Evolutionary conservation across 2,888 invertebrate species (phyloP), one percentile per base, ranked within the genome.

Genomic region (Chrysolina haemoptera): DNA sequence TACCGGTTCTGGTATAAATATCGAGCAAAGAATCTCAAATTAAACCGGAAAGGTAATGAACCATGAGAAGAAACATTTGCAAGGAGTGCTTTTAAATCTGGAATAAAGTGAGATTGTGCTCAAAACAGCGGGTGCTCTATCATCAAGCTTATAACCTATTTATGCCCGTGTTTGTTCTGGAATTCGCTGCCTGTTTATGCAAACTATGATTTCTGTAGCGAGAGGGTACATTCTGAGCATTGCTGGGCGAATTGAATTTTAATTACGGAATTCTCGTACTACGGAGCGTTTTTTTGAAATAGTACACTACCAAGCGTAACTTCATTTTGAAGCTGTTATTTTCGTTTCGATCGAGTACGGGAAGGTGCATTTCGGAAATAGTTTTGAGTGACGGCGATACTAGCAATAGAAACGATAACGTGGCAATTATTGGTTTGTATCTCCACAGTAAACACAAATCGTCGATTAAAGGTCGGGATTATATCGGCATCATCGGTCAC

Each of bases 141-240:
- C 81, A 82, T 80, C 79, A 80, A 80, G 80, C 80, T 82, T 80
- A 80, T 81, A 76, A 82, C 79, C 81, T 83, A 81, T 81, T 82
- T 81, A 80, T 80, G 79, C 76, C 79, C 74, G 80, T 80, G 78
- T 79, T 78, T 76, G 78, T 77, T 71, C 73, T 73, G 75, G 74
- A 78, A 78, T 81, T 78, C 80, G 77, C 78, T 79, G 75, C 80
- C 77, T 79, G 78, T 78, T 79, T 78, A 72, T 70, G 64, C 66
- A 46, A 66, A 65, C 65, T 67, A 68, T 63, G 68, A 62, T 72
- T 70, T 59, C 59, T 59, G 27, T 27, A 2, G 27, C 11, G 22
- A n/a, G 4, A 27, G 59, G 27, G 59, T 9, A 35, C 6, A 59
- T 59, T 59, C 35, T 59, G n/a, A 16, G 59, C 27, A 35, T 64